Conservation (phyloP, 2,888 invertebrate genomes). For the Caenorhabditis japonica region DNA sequence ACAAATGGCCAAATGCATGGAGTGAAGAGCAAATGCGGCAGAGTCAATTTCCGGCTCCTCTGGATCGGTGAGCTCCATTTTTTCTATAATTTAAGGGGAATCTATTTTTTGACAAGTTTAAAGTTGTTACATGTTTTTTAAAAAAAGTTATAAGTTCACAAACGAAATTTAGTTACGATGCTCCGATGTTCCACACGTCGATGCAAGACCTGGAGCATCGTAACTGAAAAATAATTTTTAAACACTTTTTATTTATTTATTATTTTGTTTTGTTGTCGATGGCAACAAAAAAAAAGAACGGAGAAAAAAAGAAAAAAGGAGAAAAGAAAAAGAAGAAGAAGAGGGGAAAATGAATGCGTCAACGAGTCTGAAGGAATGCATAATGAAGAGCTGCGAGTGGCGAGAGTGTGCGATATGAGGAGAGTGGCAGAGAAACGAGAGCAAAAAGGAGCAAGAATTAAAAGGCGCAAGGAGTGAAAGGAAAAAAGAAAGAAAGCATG, state of each 20-base stretch:
- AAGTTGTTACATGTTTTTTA: too few species aligned
- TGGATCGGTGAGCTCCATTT: conserved; percentile 34
- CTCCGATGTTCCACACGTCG: too few species aligned
- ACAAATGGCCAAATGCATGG: conserved; percentile 44
- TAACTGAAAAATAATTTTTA: too few species aligned
- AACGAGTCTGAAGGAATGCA: conserved; percentile 37
- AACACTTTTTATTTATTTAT: too few species aligned
- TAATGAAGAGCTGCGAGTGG: conserved; percentile 22
- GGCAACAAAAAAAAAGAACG: neutral
- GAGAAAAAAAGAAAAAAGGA: neutral
- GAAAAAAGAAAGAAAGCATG: neutral
- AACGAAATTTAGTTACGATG: too few species aligned
- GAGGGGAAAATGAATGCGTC: conserved; percentile 20
- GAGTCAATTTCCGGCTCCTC: conserved; percentile 33
- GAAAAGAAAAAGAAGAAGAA: neutral
- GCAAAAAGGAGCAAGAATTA: conserved; percentile 17
- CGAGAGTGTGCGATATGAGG: neutral
- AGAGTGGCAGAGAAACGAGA: neutral
- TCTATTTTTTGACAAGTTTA: too few species aligned
- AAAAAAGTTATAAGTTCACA: too few species aligned
- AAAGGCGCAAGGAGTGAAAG: neutral
- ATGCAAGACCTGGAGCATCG: too few species aligned
- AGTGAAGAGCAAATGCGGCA: conserved; percentile 28
- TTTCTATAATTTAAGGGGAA: too few species aligned
- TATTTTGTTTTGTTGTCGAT: too few species aligned